Base-by-base conservation (phyloP, 2,797 vertebrate species). In the Myiothlypis chrysogaster region DNA sequence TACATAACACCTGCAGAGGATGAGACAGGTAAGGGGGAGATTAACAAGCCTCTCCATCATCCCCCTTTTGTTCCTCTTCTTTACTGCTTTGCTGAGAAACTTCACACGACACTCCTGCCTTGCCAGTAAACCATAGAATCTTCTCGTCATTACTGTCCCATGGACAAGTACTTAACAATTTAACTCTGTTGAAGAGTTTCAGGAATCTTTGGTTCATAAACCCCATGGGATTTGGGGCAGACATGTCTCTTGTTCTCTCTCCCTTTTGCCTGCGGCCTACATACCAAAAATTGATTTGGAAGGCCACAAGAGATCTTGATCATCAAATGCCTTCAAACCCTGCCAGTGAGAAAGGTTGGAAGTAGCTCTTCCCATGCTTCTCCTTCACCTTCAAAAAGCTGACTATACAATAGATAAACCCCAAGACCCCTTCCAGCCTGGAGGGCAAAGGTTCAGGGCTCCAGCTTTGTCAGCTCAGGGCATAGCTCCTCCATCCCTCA, bases 1-100 rank as follows among this genome's bases (percentile, higher is more conserved):
- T 97, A 99, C 99, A 70, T 99, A 99, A 96, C 99, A 99, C 98
- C 99, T 99, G 97, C 27, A 80, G 59, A 87, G 87, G 50, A 64
- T 83, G 32, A 97, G 46, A 81, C 88, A 90, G n/a, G 52, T 41
- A 28, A 71, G 73, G 24, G 43, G 37, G 24, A 49, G n/a, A 30
- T 97, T n/a, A 94, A 55, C 10, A 87, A 80, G 37, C 25, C 41
- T 53, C 53, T 91, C 37, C 57, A 65, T 60, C 41, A 47, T 37
- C 32, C 64, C 24, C 10, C 17, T 73, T 65, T 68, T 14, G 24
- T 57, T 37, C 22, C 35, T 87, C 87, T 8, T 82, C 44, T 59
- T 59, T 61, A 41, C 19, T 39, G 25, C 18, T 28, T 61, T 66
- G 24, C 39, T 80, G 32, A 47, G 46, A 37, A 69, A 79, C 19